Evolutionary conservation across 2,113 vertebrate species (phyloP), one percentile per base, ranked within the genome.

Genomic region (Ancistrus triradiatus): DNA sequence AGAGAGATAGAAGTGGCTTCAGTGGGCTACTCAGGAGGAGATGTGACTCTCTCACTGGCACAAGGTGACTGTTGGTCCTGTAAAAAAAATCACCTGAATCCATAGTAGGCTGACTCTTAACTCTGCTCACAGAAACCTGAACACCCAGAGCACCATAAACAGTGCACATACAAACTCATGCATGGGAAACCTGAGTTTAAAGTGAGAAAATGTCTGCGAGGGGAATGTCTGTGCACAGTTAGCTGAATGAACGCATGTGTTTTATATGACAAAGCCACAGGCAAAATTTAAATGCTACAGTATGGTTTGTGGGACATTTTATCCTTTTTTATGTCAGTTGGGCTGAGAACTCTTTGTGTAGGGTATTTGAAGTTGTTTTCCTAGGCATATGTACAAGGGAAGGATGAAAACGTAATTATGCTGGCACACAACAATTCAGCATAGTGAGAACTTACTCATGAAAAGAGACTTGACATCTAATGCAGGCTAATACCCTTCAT

Each of bases 21-120:
- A 9, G 15, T 33, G n/a, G 15, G 21, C 10, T 18, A 53, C 83
- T 83, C 70, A 90, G 88, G 86, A 74, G 84, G 69, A 27, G 86
- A 87, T 74, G 86, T 88, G 69, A 81, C 81, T 56, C 86, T 86
- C 73, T 89, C 83, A 1, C 69, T 84, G 40, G 86, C 78, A 57
- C 83, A 87, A 63, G 78, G 75, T 63, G 74, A 68, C 7, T 66
- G 55, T 18, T 68, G 48, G 84, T 80, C 61, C 81, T 73, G 27
- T 78, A 78, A 10, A 73, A 68, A 50, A 82, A 80, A 33, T 83
- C 84, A 33, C 76, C 77, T 3, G 50, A 83, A 83, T 22, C 78
- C 73, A 0, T 78, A 82, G 4, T 80, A 85, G 48, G 76, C 22
- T 72, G 78, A 14, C 77, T 81, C 58, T 87, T 85, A n/a, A 42